phyloP scores from a whole-genome alignment of 2,113 vertebrate species.

The Sinosuthora webbiana region DNA sequence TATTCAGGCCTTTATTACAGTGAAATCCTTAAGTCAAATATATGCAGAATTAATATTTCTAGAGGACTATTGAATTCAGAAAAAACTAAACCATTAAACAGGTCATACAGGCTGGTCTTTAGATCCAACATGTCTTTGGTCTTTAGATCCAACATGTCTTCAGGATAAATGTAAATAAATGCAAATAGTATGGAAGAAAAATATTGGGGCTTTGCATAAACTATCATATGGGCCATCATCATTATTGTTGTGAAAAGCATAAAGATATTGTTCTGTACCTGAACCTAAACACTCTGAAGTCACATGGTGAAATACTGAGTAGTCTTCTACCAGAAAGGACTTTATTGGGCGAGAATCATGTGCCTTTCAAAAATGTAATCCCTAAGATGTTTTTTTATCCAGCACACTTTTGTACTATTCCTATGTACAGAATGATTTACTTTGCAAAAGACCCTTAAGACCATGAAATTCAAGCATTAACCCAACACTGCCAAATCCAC shows the following conservation, averaged over 20 bases:
- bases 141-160: not conserved
- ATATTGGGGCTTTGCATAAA: not conserved
- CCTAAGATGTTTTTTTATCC: not conserved
- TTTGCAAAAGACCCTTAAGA: not conserved
- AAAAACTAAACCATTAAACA: not conserved
- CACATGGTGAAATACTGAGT: not conserved
- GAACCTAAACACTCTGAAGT: not conserved
- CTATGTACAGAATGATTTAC: not conserved
- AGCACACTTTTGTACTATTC: not conserved
- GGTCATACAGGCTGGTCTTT: not conserved
- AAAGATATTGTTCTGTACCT: not conserved
- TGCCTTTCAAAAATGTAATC: not conserved
- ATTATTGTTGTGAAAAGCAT: not conserved
- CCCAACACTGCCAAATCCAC: not conserved
- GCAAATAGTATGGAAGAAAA: not conserved
- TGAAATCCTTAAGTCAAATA: not conserved
- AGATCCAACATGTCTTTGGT: not conserved
- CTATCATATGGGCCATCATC: rapidly evolving
- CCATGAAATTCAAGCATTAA: not conserved
- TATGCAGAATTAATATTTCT: not conserved
- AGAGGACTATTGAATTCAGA: not conserved
- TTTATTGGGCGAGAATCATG: not conserved
- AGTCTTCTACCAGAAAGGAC: not conserved
- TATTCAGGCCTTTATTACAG: not conserved
- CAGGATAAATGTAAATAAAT: not conserved